Conservation (phyloP, 2,888 invertebrate genomes). For the Hipparchia semele region DNA sequence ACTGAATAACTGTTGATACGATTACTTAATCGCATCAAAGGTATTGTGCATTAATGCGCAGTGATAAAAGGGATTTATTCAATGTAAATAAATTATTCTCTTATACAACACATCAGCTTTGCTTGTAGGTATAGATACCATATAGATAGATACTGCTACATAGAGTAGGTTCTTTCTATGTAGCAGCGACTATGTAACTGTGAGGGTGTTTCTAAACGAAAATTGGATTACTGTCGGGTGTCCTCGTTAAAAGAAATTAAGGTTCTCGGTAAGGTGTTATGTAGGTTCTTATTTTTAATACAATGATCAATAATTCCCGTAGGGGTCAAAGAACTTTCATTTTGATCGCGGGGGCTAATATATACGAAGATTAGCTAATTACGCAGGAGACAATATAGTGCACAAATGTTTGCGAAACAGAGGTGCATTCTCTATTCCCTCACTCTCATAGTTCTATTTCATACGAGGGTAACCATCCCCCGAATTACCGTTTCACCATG, state of each 20-base stretch:
- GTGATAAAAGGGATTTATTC: background rate
- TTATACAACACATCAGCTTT: background rate
- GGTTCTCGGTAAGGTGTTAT: background rate
- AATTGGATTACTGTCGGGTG: constrained; percentile 4
- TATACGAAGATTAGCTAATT: no score
- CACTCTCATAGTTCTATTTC: no score
- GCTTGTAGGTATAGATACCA: background rate
- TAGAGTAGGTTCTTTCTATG: no score
- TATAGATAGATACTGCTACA: no score
- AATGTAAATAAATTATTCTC: background rate
- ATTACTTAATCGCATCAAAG: background rate
- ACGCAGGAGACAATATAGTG: no score
- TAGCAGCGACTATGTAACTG: background rate
- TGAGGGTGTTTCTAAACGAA: background rate
- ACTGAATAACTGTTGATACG: background rate
- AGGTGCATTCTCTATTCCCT: no score
- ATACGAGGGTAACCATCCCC: no score
- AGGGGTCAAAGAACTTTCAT: no score
- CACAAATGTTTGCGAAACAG: no score
- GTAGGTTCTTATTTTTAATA: background rate
- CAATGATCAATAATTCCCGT: no score
- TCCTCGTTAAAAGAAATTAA: background rate
- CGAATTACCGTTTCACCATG: no score
- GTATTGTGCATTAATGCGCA: background rate
- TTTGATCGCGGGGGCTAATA: no score